Base-by-base conservation (phyloP, 2,113 vertebrate genomes). In the Pogonocichla stellata region DNA sequence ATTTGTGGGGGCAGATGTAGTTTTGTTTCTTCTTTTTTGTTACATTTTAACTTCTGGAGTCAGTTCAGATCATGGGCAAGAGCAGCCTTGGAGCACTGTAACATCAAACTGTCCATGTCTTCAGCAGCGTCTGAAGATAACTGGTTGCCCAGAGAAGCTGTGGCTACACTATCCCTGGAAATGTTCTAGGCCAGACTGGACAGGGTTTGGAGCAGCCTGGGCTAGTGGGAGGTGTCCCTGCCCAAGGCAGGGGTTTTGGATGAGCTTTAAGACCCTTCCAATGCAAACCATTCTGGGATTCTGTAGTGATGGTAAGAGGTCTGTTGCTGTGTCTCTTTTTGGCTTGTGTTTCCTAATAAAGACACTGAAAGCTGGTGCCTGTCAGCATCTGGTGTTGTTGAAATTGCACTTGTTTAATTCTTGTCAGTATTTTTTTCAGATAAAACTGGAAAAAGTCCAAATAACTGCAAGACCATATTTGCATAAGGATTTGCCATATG, bases 261-360 rank as follows among this genome's bases (percentile, higher is more conserved):
- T 58, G 69, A 1, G 6, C 86, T 38, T 38, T 45, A 24, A n/a
- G 24, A 28, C 28, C 26, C 10, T 80, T 58, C 36, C 60, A 58
- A 3, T 4, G 1, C 69, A 58, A 29, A 33, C 14, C 3, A 1
- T 2, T 43, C 51, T n/a, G 33, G 8, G n/a, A 14, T 51, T 58
- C 53, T 81, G 38, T 24, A 23, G 10, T 53, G 72, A 19, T 34
- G 22, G 6, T 45, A 43, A 40, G 2, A 13, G 12, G 34, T 29
- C 28, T 64, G 19, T 25, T 36, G 19, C 17, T n/a, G 14, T 31
- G 31, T 34, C 34, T 66, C 13, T 23, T 38, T 51, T 25, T n/a
- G 24, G 40, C 10, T 42, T 57, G 16, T 42, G 14, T 50, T 80
- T 48, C 12, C 8, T 50, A 4, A 42, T 75, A n/a, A 72, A 80